phyloP scores from a whole-genome alignment of 2,888 invertebrate species.

The Agrochola macilenta region DNA sequence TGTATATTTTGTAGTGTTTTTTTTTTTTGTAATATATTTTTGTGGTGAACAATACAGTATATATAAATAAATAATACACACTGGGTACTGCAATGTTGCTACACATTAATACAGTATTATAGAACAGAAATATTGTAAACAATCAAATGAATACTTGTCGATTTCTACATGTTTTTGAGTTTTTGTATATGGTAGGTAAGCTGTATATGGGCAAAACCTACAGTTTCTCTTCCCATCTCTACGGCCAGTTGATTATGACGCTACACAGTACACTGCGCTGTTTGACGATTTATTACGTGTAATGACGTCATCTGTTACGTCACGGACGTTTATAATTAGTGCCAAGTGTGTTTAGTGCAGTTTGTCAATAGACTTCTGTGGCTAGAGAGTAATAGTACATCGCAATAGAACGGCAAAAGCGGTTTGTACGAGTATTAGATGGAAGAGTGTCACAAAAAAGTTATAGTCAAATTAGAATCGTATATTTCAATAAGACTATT shows the following conservation, averaged over 20 bases:
- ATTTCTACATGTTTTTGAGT: too few relatives aligned
- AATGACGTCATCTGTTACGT: conserved; percentile 76
- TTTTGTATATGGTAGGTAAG: too few relatives aligned
- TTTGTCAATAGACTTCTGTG: not conserved
- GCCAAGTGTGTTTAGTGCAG: conserved; percentile 14
- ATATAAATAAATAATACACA: too few relatives aligned
- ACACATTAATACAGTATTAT: too few relatives aligned
- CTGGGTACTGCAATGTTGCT: too few relatives aligned
- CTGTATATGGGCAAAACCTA: not conserved
- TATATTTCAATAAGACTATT: not conserved
- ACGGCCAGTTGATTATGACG: conserved; percentile 81
- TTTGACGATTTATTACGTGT: conserved; percentile 77
- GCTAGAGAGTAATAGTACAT: not conserved
- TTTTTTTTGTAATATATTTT: too few relatives aligned
- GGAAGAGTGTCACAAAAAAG: not conserved
- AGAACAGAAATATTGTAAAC: too few relatives aligned
- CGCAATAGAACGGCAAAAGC: not conserved
- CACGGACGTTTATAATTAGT: conserved; percentile 42
- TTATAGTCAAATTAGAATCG: not conserved
- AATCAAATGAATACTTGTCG: too few relatives aligned
- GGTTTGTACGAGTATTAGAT: not conserved
- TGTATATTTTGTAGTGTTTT: too few relatives aligned
- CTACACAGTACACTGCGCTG: conserved; percentile 73
- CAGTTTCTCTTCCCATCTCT: conserved; percentile 8
- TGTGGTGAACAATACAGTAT: too few relatives aligned